A percentile compares a stretch with the other conserved stretches of the same genome.
Evolutionary conservation across 2,113 vertebrate species (phyloP).

Genomic region (Menura novaehollandiae): DNA sequence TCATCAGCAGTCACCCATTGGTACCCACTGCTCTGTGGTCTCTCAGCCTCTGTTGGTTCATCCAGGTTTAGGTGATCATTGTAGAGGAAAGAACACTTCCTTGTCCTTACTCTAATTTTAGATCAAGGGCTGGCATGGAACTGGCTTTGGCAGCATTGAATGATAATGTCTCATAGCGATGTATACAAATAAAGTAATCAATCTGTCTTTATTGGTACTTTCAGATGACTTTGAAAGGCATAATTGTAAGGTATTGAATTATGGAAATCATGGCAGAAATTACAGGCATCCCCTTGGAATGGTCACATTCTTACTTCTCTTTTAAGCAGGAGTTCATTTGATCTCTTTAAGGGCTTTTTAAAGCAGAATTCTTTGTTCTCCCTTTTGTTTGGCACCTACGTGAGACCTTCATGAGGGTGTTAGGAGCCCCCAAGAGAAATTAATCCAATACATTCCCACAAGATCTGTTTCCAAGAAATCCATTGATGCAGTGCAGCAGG

Average conservation of each 20-base stretch:
- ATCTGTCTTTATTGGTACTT: constrained; percentile 34
- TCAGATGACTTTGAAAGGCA: constrained; percentile 1
- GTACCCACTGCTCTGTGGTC: background rate
- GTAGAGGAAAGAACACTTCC: constrained; percentile 19
- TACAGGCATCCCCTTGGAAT: background rate
- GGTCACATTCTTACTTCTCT: background rate
- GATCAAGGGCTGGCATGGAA: constrained; percentile 41
- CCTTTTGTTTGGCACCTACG: background rate
- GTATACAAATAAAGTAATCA: constrained; percentile 29
- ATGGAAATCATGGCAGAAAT: background rate
- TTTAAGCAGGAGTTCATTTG: background rate
- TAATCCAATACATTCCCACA: background rate
- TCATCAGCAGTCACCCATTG: background rate
- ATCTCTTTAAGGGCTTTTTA: background rate
- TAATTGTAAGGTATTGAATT: constrained; percentile 3
- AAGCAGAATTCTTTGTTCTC: background rate
- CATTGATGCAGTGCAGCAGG: background rate
- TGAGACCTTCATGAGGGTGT: background rate
- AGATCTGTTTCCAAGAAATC: background rate
- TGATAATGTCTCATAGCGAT: background rate
- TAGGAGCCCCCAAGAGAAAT: background rate
- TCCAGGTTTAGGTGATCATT: background rate
- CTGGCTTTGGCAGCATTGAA: background rate
- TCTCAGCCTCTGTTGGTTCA: background rate
- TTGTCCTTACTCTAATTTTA: constrained; percentile 52